Evolutionary conservation across 2,888 invertebrate genomes (phyloP), one percentile per base, ranked within the genome.

Genomic region (Ochropleura plecta): DNA sequence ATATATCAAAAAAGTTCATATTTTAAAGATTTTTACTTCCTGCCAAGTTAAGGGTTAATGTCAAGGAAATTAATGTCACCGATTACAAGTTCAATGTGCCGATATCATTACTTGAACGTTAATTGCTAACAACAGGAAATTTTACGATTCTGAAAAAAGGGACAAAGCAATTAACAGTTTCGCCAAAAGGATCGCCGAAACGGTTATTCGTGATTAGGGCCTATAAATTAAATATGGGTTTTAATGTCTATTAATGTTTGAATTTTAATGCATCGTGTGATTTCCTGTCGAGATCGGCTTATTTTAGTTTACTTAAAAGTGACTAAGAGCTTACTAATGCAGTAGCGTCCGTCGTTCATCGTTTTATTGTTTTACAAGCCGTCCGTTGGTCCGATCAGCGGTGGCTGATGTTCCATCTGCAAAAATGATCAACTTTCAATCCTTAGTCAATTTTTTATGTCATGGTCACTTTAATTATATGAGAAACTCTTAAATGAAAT

Each of bases 61-160:
- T 72, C 69, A 16, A 44, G 16, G 30, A 68, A 83, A 86, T 89
- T 85, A 84, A 88, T 83, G 88, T 78, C 66, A 30, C 64, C 81
- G 83, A 84, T 86, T 76, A 73, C 79, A 81, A 79, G 70, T 83
- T 75, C 73, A 53, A 66, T 66, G 78, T 76, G 66, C 84, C 73
- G 71, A 79, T 84, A 79, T 73, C 79, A 73, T 85, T 84, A 83
- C 77, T 73, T 64, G 16, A 67, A 42, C 9, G 66, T 85, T 88
- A 82, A 88, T 85, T 84, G 55, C 60, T 10, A 59, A 66, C 73
- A 79, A 86, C 87, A 80, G 71, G 81, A 82, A 73, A 73, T 79
- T 88, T 88, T 83, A 88, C 81, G 78, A 80, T 83, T 70, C 66
- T 46, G 16, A 66, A 70, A 76, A 71, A 78, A 62, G 64, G 49